These are phyloP conservation scores for Morpho helenor DNA, from an alignment of 2,888 invertebrate species.

Conservation along the genomic window DNA sequence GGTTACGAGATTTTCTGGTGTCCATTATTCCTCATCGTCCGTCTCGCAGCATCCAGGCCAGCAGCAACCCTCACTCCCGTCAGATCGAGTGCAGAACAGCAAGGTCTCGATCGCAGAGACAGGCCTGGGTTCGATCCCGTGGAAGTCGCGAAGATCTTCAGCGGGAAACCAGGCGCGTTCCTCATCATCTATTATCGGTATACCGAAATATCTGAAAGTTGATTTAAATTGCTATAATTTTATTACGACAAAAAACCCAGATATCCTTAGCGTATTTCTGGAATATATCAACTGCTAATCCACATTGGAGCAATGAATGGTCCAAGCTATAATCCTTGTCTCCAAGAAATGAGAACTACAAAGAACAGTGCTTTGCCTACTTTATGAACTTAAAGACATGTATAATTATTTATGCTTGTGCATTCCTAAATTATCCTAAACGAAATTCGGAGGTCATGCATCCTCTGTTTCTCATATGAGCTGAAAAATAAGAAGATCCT, in stretches of 20 bases:
- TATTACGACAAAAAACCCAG: too few species aligned
- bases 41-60: constrained; percentile 81
- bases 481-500: too few species aligned
- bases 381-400: too few species aligned
- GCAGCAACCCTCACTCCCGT: constrained; percentile 90
- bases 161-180: constrained; percentile 96
- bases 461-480: too few species aligned
- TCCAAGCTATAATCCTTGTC: too few species aligned
- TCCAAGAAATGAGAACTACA: too few species aligned
- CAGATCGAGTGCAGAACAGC: constrained; percentile 90
- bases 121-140: constrained; percentile 87
- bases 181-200: constrained; percentile 90
- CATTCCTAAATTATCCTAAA: too few species aligned
- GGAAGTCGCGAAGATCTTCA: constrained; percentile 91
- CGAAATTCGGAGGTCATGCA: too few species aligned
- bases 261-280: too few species aligned
- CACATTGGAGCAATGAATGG: too few species aligned
- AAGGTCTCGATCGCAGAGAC: constrained; percentile 87
- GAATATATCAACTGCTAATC: too few species aligned
- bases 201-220: constrained; percentile 84
- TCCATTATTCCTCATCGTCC: constrained; percentile 63
- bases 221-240: not conserved
- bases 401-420: not conserved
- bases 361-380: too few species aligned
- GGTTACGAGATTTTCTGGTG: not conserved